phyloP scores from a whole-genome alignment of 2,113 vertebrate species.

The Acanthisitta chloris region DNA sequence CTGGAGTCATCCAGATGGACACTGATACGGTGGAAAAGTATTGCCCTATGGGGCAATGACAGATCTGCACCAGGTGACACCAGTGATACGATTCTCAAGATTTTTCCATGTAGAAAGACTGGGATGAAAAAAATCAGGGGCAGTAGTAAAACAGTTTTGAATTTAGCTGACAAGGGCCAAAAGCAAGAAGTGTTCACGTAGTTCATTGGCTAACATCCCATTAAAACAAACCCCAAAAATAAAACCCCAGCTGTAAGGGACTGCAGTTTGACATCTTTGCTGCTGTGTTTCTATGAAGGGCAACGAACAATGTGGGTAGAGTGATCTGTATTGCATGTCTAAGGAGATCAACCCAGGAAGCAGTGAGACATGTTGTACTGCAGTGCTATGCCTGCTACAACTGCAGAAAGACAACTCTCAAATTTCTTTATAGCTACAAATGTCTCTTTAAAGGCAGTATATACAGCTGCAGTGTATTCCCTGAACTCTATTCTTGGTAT shows the following conservation, averaged over 20 bases:
- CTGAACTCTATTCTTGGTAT: conserved; percentile 27
- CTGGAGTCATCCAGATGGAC: neutral
- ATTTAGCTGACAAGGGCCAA: neutral
- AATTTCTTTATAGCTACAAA: neutral
- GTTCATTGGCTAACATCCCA: neutral
- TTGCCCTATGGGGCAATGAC: neutral
- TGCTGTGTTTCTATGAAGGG: neutral
- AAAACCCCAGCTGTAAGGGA: neutral
- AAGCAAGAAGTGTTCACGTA: neutral
- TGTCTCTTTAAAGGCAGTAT: neutral
- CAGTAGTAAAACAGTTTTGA: neutral
- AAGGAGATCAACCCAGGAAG: neutral
- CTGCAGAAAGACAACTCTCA: neutral
- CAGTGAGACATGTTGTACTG: fast-evolving
- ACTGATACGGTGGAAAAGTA: neutral
- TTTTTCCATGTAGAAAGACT: neutral
- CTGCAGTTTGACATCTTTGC: neutral
- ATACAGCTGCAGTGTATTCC: neutral
- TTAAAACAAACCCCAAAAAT: neutral
- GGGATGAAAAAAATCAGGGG: neutral
- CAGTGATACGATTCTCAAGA: neutral
- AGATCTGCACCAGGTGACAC: neutral
- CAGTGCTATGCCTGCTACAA: neutral
- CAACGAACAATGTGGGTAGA: neutral
- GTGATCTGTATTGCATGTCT: fast-evolving